These are phyloP conservation scores for Pasiphila rectangulata DNA, from an alignment of 2,888 invertebrate genomes.

Conservation along the genomic window DNA sequence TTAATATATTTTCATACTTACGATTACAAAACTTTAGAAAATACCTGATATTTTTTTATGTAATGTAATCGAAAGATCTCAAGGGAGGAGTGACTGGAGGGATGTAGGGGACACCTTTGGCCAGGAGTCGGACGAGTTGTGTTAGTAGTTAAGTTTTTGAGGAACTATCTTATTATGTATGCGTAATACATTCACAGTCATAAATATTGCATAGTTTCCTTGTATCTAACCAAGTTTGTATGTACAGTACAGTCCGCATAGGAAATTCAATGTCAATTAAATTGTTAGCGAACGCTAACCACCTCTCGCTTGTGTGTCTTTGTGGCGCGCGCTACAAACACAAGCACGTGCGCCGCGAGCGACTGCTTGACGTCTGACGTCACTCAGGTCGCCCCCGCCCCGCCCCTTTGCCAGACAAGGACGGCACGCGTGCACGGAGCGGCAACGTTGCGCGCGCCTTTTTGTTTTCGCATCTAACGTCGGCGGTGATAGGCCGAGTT, in stretches of 20 bases:
- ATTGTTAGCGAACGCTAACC: conserved; percentile 49
- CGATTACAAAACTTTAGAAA: too few species aligned
- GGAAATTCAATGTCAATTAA: conserved; percentile 57
- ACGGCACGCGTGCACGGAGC: conserved; percentile 49
- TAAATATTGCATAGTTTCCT: not conserved
- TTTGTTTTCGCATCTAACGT: conserved; percentile 72
- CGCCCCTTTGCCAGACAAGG: conserved; percentile 56
- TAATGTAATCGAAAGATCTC: too few species aligned
- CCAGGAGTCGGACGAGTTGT: too few species aligned
- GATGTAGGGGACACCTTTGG: too few species aligned
- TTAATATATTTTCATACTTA: too few species aligned
- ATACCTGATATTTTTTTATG: too few species aligned
- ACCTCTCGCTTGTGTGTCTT: conserved; percentile 64
- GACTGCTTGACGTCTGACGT: conserved; percentile 71
- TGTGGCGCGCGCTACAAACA: conserved; percentile 70
- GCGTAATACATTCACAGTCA: not conserved
- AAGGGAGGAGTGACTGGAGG: too few species aligned
- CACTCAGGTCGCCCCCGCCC: conserved; percentile 64
- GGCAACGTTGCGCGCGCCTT: conserved; percentile 71
- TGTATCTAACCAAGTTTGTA: not conserved
- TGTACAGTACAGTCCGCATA: conserved; percentile 28
- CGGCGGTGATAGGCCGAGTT: conserved; percentile 69
- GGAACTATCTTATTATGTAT: too few species aligned
- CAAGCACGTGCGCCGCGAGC: conserved; percentile 73
- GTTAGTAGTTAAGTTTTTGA: too few species aligned